Conservation (phyloP, 2,888 invertebrate species). For the Nephrotoma flavescens region DNA sequence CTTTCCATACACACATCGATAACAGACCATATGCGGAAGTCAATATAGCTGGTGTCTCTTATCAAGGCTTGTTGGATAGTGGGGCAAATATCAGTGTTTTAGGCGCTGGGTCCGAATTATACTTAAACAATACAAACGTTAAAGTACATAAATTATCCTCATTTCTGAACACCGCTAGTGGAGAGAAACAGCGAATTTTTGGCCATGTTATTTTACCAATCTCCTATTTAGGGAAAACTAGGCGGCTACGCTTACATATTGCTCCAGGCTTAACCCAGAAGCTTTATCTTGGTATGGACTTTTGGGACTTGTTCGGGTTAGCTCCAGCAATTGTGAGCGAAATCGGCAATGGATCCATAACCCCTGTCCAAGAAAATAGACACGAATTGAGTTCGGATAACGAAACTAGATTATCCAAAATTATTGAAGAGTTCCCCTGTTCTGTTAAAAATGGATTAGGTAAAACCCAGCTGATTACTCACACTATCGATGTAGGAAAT, state of each 20-base stretch:
- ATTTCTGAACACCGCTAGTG: no score
- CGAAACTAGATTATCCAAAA: not conserved
- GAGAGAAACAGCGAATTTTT: no score
- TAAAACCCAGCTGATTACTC: not conserved
- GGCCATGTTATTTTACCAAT: no score
- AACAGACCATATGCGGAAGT: not conserved
- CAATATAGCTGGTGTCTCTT: not conserved
- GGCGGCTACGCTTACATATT: no score
- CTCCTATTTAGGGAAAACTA: no score
- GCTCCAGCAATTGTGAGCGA: not conserved
- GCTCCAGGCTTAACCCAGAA: no score
- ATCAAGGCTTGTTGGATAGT: not conserved
- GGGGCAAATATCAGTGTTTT: no score
- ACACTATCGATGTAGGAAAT: not conserved
- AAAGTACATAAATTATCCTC: no score
- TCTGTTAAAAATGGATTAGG: not conserved
- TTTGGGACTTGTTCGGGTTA: no score
- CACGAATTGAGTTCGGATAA: not conserved
- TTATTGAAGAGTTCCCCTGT: not conserved
- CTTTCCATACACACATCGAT: not conserved
- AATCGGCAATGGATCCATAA: not conserved
- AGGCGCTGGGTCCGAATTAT: no score
- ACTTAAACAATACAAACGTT: no score
- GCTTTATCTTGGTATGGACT: no score
- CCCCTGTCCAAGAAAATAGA: not conserved